phyloP scores from a whole-genome alignment of 2,113 vertebrate species.

The Trogon surrucura region DNA sequence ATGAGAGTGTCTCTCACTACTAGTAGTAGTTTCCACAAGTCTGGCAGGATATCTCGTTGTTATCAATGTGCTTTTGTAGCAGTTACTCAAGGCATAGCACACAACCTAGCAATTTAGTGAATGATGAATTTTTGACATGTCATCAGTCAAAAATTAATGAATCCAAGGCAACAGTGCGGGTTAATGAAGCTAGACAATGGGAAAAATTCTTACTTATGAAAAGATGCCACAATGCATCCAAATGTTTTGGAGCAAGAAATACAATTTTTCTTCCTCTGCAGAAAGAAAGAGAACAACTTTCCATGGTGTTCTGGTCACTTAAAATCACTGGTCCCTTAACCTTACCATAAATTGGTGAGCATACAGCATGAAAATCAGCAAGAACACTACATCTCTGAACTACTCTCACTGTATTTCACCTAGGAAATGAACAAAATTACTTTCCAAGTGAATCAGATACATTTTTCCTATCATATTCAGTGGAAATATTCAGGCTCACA shows the following conservation, averaged over 20 bases:
- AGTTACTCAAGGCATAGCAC: background rate
- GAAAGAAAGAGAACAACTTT: background rate
- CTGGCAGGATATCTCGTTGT: background rate
- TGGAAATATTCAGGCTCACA: background rate
- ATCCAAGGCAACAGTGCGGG: background rate
- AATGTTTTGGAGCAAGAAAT: background rate
- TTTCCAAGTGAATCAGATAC: background rate
- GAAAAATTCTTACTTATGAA: background rate
- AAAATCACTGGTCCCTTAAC: background rate
- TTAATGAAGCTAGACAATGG: background rate
- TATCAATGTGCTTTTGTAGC: background rate
- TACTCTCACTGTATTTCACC: background rate
- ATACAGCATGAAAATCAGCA: background rate
- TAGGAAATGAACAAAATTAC: background rate
- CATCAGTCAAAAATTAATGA: background rate
- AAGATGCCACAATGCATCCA: background rate
- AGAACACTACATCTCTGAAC: background rate
- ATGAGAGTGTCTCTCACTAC: background rate
- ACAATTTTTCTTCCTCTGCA: background rate
- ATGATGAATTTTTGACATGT: background rate
- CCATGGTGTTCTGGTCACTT: background rate
- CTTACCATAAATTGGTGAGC: background rate
- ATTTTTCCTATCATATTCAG: background rate
- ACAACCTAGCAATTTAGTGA: background rate
- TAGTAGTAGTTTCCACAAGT: background rate